Base-by-base conservation (phyloP, 2,113 vertebrate species). In the Dipodomys ordii region DNA sequence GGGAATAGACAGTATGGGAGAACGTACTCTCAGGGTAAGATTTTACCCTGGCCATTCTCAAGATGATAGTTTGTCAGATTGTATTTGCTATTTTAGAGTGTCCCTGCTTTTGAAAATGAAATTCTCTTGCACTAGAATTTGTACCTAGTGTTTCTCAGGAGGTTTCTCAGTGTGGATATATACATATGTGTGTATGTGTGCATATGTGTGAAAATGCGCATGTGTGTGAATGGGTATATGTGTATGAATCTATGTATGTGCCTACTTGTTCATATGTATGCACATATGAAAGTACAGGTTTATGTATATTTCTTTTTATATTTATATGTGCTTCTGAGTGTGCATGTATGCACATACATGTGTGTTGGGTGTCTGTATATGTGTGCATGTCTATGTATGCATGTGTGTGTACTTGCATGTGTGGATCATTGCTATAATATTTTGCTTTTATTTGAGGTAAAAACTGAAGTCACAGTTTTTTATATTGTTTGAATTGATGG, bases 361-460 rank as follows among this genome's bases (percentile, higher is more conserved):
- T 49, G 49, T 49, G 12, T 49, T 49, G 10, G 12, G 49, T 49
- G 9, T 49, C 49, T 49, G 49, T 13, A 49, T 49, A 49, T 49
- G 8, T 49, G 49, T 49, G 49, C 49, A 49, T 49, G 10, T 49
- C 3, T 49, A 10, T 49, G 12, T 49, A 49, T 49, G 8, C 49
- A 49, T 49, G 9, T 11, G 49, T 49, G 49, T 49, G 49, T 49
- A 49, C 8, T 13, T 10, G 8, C 8, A 12, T 13, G 32, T 39
- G 71, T 73, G 71, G 22, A 4, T 82, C 39, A 46, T 22, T 44
- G 7, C 19, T 81, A 39, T 1, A 88, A 28, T n/a, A 32, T 7
- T 91, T 91, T 92, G 49, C 71, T 89, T 93, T 95, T 82, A 64
- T 90, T 86, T 91, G 60, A 91, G 65, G 18, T 23, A 88, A 64